Evolutionary conservation across 2,888 invertebrate genomes (phyloP), one percentile per base, ranked within the genome.

Genomic region (Nemotelus nigrinus): DNA sequence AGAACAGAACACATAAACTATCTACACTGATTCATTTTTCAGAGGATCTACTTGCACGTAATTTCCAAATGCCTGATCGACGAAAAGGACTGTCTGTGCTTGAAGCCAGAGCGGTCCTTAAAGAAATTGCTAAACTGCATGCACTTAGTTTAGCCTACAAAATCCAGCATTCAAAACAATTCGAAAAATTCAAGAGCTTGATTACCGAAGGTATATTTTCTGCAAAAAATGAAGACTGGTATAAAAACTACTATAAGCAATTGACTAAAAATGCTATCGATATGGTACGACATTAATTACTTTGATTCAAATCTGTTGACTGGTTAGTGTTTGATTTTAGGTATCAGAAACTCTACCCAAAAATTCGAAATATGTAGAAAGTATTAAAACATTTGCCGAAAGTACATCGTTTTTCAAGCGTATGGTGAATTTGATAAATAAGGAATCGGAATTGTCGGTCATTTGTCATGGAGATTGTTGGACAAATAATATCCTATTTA

Each of bases 391-490:
- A 67, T 93, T 93, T 83, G 90, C 92, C 70, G 89, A 89, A 57
- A 90, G 90, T 81, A 89, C 91, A 1, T 89, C 89, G 1, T 93
- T 93, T 84, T 93, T 93, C 83, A 88, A 89, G 5, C 89, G 89
- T 47, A 93, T 93, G 93, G 89, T 92, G 78, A 89, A 91, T 45
- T 84, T 92, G 82, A 92, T 91, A 0, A 88, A 89, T 2, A 89
- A 90, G 0, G 88, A 89, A 81, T 92, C 92, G 58, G 90, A 92
- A 0, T 83, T 93, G 63, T 91, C 92, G 0, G 92, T 93, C 2
- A 91, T 93, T 80, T 91, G 92, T 76, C 93, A 93, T 82, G 93
- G 93, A 0, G 93, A 93, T 81, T 93, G 93, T 83, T 93, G 93
- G 93, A 92, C 92, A 0, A 93, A 93, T 82, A 93, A 93, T 84